These are phyloP conservation scores for Brachypteracias leptosomus DNA, from an alignment of 2,113 vertebrate genomes.

Conservation along the genomic window DNA sequence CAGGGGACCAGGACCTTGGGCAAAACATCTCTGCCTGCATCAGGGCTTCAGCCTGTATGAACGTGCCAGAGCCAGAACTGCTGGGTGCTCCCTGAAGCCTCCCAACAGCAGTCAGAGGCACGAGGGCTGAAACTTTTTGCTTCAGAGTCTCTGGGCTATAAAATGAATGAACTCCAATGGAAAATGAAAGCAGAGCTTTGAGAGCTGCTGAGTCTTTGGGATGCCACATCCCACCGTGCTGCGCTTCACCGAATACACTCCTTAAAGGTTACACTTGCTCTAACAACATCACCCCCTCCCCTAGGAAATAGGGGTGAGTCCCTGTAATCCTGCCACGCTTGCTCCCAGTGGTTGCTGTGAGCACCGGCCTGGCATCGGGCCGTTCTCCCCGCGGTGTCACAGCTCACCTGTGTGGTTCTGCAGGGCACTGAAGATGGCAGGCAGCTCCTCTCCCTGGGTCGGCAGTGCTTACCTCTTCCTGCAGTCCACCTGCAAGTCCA, in stretches of 20 bases:
- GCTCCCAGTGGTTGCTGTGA: not conserved
- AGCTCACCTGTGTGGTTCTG: not conserved
- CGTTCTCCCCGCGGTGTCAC: not conserved
- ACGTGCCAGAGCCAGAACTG: not conserved
- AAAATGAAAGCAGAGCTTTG: not conserved
- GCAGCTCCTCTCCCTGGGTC: slow-evolving; percentile 75
- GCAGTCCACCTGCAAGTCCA: slow-evolving; percentile 74
- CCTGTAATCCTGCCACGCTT: not conserved
- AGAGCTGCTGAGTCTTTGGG: not conserved
- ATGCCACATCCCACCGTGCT: not conserved
- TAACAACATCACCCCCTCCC: not conserved
- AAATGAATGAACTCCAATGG: not conserved
- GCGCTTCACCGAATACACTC: not conserved
- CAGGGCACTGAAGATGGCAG: slow-evolving; percentile 76
- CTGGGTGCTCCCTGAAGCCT: not conserved
- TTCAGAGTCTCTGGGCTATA: not conserved
- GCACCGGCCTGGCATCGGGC: not conserved
- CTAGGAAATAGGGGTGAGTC: not conserved
- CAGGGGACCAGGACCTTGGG: not conserved
- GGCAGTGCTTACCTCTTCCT: slow-evolving; percentile 92
- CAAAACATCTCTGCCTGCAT: fast-evolving
- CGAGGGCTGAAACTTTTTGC: not conserved
- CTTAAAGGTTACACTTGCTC: not conserved
- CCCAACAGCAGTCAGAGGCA: not conserved
- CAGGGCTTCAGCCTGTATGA: not conserved